phyloP scores from a whole-genome alignment of 1,140 invertebrate species.

The Danaus plexippus region DNA sequence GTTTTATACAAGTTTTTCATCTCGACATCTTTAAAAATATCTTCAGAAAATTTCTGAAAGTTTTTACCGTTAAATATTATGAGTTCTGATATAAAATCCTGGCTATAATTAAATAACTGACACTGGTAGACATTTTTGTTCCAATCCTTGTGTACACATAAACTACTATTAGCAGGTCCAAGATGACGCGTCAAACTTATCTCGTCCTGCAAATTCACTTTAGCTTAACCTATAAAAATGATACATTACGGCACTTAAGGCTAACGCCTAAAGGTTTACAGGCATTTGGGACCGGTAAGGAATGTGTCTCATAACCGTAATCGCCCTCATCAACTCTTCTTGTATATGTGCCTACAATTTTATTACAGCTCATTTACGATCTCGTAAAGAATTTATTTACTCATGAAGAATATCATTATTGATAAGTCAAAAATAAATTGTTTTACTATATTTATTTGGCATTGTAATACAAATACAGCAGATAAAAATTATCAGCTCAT shows the following conservation, averaged over 20 bases:
- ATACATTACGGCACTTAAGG: conserved; percentile 58
- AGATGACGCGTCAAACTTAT: conserved; percentile 56
- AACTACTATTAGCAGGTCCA: conserved; percentile 11
- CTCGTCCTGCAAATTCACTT: conserved; percentile 66
- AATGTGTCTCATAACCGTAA: conserved; percentile 59
- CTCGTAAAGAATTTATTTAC: conserved; percentile 35
- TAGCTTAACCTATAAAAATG: conserved; percentile 61
- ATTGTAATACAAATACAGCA: conserved; percentile 1
- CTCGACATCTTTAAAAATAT: too few relatives aligned
- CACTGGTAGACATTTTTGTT: not conserved
- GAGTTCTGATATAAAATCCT: too few relatives aligned
- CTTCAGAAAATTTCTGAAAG: too few relatives aligned
- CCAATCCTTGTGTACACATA: conserved; percentile 4
- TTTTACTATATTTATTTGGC: not conserved
- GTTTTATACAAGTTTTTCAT: too few relatives aligned
- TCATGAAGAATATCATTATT: not conserved
- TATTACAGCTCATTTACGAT: conserved; percentile 31
- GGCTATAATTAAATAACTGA: too few relatives aligned
- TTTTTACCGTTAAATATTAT: too few relatives aligned
- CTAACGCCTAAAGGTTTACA: conserved; percentile 50
- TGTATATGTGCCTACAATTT: conserved; percentile 31
- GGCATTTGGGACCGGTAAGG: conserved; percentile 36
- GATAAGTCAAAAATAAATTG: too few relatives aligned
- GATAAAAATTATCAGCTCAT: conserved; percentile 3
- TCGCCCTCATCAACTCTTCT: conserved; percentile 48